Evolutionary conservation across 2,113 vertebrate species (phyloP).

Genomic region (Platanista minor): DNA sequence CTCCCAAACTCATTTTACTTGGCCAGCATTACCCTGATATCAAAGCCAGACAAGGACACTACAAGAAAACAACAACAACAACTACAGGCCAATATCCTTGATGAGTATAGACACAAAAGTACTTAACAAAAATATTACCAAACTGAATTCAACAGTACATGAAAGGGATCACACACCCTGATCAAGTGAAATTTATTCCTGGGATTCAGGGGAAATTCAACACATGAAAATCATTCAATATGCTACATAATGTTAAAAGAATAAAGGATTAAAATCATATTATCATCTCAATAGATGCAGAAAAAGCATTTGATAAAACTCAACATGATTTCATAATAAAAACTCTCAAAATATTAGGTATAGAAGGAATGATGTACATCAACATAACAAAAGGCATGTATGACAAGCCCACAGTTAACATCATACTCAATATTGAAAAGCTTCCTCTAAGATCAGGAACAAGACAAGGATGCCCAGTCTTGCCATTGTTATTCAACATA

Average conservation of each 20-base stretch:
- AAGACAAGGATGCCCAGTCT: not conserved
- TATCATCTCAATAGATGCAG: not conserved
- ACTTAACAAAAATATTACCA: not conserved
- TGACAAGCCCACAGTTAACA: not conserved
- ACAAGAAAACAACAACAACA: not conserved
- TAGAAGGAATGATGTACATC: not conserved
- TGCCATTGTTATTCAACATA: not conserved
- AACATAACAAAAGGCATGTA: not conserved
- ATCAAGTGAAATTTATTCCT: not conserved
- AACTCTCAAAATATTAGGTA: not conserved
- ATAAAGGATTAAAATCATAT: not conserved
- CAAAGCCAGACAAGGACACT: not conserved
- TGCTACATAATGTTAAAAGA: not conserved
- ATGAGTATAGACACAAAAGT: not conserved
- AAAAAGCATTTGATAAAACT: not conserved
- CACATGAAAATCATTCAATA: not conserved
- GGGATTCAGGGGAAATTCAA: not conserved
- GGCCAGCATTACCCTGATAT: not conserved
- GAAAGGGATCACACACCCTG: not conserved
- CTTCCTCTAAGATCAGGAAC: not conserved
- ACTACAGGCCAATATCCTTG: not conserved
- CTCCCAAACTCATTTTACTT: not conserved
- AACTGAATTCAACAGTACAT: not conserved
- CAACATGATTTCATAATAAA: not conserved
- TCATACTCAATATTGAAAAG: not conserved